Base-by-base conservation (phyloP, 2,888 invertebrate species). In the Neoitamus cyanurus region DNA sequence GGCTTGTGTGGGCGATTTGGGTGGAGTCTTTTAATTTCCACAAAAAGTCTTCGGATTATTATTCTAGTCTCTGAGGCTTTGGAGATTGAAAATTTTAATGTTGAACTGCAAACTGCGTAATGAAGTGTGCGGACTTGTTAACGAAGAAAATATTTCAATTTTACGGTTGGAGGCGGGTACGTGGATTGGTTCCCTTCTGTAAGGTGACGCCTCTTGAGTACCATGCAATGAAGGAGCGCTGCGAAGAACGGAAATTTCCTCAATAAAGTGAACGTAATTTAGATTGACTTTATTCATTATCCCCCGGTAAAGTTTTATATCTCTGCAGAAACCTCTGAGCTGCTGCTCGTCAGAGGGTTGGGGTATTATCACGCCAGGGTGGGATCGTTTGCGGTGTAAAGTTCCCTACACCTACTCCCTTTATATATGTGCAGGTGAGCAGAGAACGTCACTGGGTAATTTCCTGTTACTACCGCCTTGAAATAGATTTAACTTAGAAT, bases 231-330 rank as follows among this genome's bases (percentile, higher is more conserved):
- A n/a, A 20, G 20, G 48, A 2, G 20, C 20, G 20, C 25, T 58
- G 58, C 58, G 58, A 6, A 58, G 58, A 58, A 58, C 58, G 58
- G 58, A 58, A 58, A 58, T 58, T 58, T 58, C 58, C 58, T 58
- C 58, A 58, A 58, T 58, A 58, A 58, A 58, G 58, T 58, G 58
- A 58, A 58, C 58, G 58, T 58, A 58, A 58, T 58, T 58, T 58
- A 58, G 25, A 58, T 58, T 58, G 58, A 58, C 58, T 58, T 58
- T 58, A 58, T 58, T 58, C 58, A 25, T 58, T 58, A 58, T 58
- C 7, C 20, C 6, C 58, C 15, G 42, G 25, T 7, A 58, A 58
- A 58, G 58, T 25, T 58, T 58, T 58, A 58, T 58, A 58, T 58
- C 25, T 58, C 25, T 20, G 25, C 0, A 3, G 15, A 58, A 58